These are phyloP conservation scores for Sipha flava DNA, from an alignment of 1,140 invertebrate genomes.

Conservation along the genomic window DNA sequence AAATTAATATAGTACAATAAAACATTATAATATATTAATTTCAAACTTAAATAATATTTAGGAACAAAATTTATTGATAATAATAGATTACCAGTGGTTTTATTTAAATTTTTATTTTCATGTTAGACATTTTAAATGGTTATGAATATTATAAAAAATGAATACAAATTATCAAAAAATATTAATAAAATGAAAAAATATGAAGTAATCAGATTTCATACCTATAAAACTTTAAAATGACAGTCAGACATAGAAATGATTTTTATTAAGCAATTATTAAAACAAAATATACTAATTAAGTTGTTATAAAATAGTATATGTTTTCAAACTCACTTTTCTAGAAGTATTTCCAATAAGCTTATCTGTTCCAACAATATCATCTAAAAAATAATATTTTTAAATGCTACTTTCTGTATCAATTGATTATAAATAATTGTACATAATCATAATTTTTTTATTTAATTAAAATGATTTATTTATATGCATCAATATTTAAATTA, in stretches of 20 bases:
- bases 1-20: not conserved
- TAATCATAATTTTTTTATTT: no score
- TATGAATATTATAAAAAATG: not conserved
- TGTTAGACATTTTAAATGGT: not conserved
- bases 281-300: not conserved
- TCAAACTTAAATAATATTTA: not conserved
- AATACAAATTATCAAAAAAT: not conserved
- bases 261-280: not conserved
- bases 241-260: slow-evolving; percentile 14
- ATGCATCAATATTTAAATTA: no score
- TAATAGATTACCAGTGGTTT: not conserved
- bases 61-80: not conserved
- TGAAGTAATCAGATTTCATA: not conserved
- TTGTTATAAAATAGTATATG: not conserved
- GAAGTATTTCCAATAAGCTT: not conserved
- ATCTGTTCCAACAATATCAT: not conserved
- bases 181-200: not conserved
- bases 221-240: not conserved
- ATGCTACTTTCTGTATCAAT: no score
- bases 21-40: not conserved
- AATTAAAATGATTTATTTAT: no score
- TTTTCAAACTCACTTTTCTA: not conserved
- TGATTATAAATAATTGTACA: no score
- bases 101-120: not conserved
- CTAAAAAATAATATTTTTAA: not conserved